Conservation (phyloP, 2,113 vertebrate species). For the Nesogale talazaci region DNA sequence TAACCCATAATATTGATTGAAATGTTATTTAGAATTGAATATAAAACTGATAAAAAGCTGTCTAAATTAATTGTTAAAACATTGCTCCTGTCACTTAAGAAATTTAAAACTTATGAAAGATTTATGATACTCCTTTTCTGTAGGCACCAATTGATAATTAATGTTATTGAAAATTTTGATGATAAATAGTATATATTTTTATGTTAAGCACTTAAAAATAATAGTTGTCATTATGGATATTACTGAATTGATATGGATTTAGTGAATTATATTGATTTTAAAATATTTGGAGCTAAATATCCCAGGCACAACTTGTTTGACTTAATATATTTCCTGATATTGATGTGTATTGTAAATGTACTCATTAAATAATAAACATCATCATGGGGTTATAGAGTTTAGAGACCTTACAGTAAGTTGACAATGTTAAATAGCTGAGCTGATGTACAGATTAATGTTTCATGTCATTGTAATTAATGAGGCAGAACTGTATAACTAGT, state of each 20-base stretch:
- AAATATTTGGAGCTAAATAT: background rate
- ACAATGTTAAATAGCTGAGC: background rate
- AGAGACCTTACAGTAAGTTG: too few relatives aligned
- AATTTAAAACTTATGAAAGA: background rate
- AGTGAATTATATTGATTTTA: background rate
- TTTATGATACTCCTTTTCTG: background rate
- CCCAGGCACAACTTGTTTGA: background rate
- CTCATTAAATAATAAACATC: background rate
- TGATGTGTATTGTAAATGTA: background rate
- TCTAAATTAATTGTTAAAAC: conserved; percentile 7
- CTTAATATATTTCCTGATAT: background rate
- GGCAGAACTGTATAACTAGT: background rate
- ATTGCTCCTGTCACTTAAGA: background rate
- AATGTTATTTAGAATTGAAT: background rate
- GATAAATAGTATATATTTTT: background rate
- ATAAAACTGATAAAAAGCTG: background rate
- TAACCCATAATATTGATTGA: background rate
- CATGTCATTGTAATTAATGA: background rate
- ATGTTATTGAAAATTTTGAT: background rate
- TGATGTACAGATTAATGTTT: background rate
- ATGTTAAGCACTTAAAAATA: background rate
- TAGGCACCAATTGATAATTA: background rate
- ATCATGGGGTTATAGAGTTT: too few relatives aligned
- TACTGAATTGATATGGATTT: background rate
- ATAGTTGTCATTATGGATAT: background rate